These are phyloP conservation scores for Pachypanchax playfairii DNA, from an alignment of 2,113 vertebrate species.

Conservation along the genomic window DNA sequence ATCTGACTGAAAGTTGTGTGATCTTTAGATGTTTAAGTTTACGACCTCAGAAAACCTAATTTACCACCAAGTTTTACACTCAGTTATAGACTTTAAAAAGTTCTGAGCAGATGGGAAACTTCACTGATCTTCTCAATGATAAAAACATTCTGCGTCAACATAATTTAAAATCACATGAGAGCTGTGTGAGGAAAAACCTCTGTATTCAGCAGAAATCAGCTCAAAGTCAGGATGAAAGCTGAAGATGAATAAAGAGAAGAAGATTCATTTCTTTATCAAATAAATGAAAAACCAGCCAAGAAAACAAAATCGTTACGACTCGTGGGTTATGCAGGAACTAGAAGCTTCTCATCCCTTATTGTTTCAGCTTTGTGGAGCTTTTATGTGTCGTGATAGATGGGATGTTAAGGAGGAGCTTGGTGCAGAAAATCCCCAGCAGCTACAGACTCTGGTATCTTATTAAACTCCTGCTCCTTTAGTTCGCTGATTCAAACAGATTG, in stretches of 20 bases:
- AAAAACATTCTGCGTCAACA: neutral
- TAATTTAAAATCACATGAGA: neutral
- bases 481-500: constrained; percentile 13
- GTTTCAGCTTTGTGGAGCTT: constrained; percentile 11
- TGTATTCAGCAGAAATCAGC: constrained; percentile 5
- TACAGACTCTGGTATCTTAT: constrained; percentile 28
- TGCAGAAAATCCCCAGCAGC: constrained; percentile 42
- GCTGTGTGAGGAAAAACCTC: neutral
- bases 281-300: constrained; percentile 13
- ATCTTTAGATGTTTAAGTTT: neutral
- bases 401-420: constrained; percentile 7
- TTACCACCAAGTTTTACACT: neutral
- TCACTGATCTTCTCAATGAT: neutral
- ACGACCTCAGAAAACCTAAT: neutral
- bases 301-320: constrained; percentile 12
- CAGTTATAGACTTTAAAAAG: neutral
- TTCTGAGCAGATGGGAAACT: neutral
- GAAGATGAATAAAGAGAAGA: neutral
- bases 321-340: neutral
- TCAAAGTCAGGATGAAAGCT: neutral
- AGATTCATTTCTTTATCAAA: constrained; percentile 6
- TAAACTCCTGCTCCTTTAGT: constrained; percentile 13
- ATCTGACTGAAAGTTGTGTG: neutral
- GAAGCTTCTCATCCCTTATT: constrained; percentile 13
- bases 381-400: constrained; percentile 31